These are phyloP conservation scores for Choristoneura fumiferana DNA, from an alignment of 1,140 invertebrate species.

Conservation along the genomic window DNA sequence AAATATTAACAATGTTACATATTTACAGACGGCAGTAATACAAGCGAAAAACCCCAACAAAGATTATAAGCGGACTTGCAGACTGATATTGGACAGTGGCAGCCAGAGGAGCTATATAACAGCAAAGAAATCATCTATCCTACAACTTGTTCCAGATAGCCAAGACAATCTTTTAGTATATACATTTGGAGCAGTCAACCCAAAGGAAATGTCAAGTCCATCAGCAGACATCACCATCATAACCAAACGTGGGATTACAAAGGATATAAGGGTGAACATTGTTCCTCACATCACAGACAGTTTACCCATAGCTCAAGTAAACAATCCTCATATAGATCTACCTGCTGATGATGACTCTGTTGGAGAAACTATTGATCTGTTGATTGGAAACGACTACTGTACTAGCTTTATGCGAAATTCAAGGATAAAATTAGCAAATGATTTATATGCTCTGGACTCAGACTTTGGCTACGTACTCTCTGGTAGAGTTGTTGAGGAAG, in stretches of 20 bases:
- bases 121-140: not conserved
- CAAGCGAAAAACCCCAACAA: not conserved
- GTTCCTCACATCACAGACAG: too few species aligned
- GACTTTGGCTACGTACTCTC: constrained; percentile 16
- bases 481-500: not conserved
- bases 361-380: constrained; percentile 1
- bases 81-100: not conserved
- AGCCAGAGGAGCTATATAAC: constrained; percentile 11
- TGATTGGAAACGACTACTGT: constrained; percentile 21
- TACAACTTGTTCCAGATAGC: not conserved
- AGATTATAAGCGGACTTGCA: not conserved
- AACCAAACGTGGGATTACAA: not conserved
- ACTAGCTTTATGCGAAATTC: not conserved
- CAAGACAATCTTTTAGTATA: not conserved
- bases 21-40: not conserved
- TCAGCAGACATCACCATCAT: not conserved
- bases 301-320: too few species aligned
- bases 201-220: not conserved
- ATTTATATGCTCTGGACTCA: constrained; percentile 6
- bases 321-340: not conserved
- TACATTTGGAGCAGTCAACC: not conserved
- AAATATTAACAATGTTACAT: not conserved
- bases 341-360: constrained; percentile 13
- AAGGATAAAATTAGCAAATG: not conserved
- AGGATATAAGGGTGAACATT: too few species aligned